phyloP scores from a whole-genome alignment of 2,113 vertebrate species.

The Catharus bicknelli region DNA sequence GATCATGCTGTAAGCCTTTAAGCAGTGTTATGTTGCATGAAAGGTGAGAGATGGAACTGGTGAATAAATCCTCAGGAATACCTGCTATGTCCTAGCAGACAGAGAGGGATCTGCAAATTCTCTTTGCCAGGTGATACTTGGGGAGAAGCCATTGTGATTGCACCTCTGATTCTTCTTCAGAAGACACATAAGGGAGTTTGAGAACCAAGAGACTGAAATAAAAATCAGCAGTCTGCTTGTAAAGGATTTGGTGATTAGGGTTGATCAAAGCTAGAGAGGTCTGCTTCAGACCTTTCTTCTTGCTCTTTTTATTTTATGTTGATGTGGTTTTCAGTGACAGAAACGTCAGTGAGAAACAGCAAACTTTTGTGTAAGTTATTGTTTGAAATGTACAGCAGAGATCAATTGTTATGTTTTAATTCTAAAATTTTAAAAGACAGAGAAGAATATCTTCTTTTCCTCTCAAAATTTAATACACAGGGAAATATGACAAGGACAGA shows the following conservation, averaged over 20 bases:
- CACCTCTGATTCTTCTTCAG: neutral
- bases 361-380: neutral
- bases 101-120: neutral
- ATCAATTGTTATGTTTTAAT: neutral
- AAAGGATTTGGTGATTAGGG: neutral
- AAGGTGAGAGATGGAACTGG: neutral
- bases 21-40: fast-evolving
- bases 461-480: neutral
- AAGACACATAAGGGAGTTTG: neutral
- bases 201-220: neutral
- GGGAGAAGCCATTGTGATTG: neutral
- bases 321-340: neutral
- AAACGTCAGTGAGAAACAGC: neutral
- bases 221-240: neutral
- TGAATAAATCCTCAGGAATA: neutral
- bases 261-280: neutral
- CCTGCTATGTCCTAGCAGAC: neutral
- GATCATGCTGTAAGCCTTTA: neutral
- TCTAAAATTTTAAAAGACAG: neutral
- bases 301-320: neutral
- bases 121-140: neutral
- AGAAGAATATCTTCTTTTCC: neutral
- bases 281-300: neutral
- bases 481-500: neutral
- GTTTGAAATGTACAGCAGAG: neutral